Evolutionary conservation across 2,113 vertebrate species (phyloP), one percentile per base, ranked within the genome.

Genomic region (Urocynchramus pylzowi): DNA sequence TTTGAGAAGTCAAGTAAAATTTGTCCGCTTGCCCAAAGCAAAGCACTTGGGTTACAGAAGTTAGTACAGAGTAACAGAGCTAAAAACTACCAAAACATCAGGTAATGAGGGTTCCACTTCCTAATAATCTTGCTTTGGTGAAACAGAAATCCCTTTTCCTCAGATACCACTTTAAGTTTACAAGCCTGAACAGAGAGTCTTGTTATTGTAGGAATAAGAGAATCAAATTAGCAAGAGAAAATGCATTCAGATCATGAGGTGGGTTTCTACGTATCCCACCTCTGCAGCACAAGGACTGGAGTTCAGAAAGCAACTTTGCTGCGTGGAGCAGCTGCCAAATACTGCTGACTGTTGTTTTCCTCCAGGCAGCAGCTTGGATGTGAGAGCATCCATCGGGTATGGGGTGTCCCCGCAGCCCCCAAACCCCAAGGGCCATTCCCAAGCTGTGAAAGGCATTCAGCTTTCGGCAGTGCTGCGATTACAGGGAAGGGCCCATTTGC

Each of bases 81-180:
- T 84, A 60, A 88, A 83, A 85, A 37, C 27, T 15, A 59, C 39
- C 33, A 56, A 86, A 67, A 63, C 16, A 52, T 30, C 5, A 4
- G 8, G 19, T 78, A 81, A 63, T 7, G 44, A 85, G 42, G 11
- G 20, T 22, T 85, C 60, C 22, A 31, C 30, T 52, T 80, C 33
- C 63, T 47, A 85, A 83, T 59, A 67, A 54, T 31, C 54, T 54
- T 69, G 22, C 61, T 87, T 83, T 74, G 42, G 54, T 77, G 47
- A 88, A 80, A 52, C 33, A 91, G 44, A 57, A 91, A 77, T 70
- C 56, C 11, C 64, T 70, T 90, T 90, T 84, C 50, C 56, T 93
- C 60, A 50, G 60, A 47, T 24, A 53, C 8, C 53, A 45, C 53
- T 75, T 91, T 39, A 56, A 56, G 37, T 54, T 76, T 69, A 60